Percentiles rank a stretch among this genome's conserved stretches.
These are phyloP conservation scores for Lochmaea crataegi DNA, from an alignment of 2,888 invertebrate genomes.

Conservation along the genomic window DNA sequence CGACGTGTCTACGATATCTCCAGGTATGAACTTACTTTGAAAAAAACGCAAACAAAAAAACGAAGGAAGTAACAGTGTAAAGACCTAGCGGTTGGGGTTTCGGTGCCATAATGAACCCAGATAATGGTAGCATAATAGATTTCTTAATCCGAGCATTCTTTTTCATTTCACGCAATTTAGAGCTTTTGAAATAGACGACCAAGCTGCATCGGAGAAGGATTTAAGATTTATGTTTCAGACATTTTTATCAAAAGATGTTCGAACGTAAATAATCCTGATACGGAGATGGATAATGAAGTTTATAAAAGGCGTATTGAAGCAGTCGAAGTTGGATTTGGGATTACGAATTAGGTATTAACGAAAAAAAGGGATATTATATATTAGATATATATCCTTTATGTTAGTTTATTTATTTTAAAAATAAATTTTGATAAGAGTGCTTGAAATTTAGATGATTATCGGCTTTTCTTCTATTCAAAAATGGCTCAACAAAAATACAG, in stretches of 20 bases:
- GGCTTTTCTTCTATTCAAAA: background rate
- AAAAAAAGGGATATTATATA: slow-evolving; percentile 8
- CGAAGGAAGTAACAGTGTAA: slow-evolving; percentile 36
- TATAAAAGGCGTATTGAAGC: slow-evolving; percentile 23
- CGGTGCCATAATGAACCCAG: slow-evolving; percentile 31
- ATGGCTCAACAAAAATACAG: too few species aligned
- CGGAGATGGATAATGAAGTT: slow-evolving; percentile 26
- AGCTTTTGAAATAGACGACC: slow-evolving; percentile 22
- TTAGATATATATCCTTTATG: background rate
- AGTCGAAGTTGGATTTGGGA: slow-evolving; percentile 25
- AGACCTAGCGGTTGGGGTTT: slow-evolving; percentile 28
- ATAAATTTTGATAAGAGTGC: background rate
- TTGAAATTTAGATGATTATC: background rate
- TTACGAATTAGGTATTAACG: slow-evolving; percentile 6
- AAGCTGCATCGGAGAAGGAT: slow-evolving; percentile 35
- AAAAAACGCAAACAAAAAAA: slow-evolving; percentile 43
- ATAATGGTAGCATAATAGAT: slow-evolving; percentile 45
- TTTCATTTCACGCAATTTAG: slow-evolving; percentile 47
- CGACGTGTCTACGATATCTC: slow-evolving; percentile 46
- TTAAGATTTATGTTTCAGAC: slow-evolving; percentile 44
- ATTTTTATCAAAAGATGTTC: slow-evolving; percentile 46
- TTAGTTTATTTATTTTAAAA: slow-evolving; percentile 11
- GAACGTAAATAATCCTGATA: slow-evolving; percentile 45
- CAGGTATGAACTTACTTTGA: slow-evolving; percentile 37
- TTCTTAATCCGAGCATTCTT: slow-evolving; percentile 46